phyloP scores from a whole-genome alignment of 64 coral and sea anemone species.

The Astreopora myriophthalma region DNA sequence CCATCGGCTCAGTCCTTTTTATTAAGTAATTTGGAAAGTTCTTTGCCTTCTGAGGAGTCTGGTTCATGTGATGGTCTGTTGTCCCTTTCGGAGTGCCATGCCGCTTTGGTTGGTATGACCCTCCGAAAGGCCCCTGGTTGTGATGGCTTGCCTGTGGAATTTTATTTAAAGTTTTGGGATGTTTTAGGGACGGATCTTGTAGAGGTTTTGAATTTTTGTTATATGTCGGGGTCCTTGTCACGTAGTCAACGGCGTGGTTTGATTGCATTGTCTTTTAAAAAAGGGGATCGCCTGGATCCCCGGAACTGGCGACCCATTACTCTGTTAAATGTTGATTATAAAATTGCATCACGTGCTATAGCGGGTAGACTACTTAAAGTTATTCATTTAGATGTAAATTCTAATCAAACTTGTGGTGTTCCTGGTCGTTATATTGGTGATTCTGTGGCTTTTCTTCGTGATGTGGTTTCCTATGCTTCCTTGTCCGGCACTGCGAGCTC shows the following conservation, averaged over 20 bases:
- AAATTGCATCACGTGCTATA: background rate
- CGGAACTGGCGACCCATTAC: background rate
- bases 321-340: background rate
- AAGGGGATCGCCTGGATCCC: background rate
- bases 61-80: background rate
- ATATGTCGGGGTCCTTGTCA: background rate
- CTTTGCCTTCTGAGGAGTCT: background rate
- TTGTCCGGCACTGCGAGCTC: background rate
- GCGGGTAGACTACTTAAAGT: background rate
- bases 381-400: background rate
- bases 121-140: background rate
- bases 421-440: background rate
- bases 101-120: background rate
- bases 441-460: background rate
- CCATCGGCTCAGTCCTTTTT: too few species aligned
- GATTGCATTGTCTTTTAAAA: background rate
- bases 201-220: background rate
- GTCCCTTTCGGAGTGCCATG: background rate
- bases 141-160: background rate
- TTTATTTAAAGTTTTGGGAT: background rate
- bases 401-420: background rate
- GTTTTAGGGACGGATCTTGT: background rate
- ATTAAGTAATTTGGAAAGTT: background rate
- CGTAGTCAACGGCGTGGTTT: background rate
- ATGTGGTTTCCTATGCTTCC: background rate